These are phyloP conservation scores for Brachyptera putata DNA, from an alignment of 2,888 invertebrate species.

Conservation along the genomic window DNA sequence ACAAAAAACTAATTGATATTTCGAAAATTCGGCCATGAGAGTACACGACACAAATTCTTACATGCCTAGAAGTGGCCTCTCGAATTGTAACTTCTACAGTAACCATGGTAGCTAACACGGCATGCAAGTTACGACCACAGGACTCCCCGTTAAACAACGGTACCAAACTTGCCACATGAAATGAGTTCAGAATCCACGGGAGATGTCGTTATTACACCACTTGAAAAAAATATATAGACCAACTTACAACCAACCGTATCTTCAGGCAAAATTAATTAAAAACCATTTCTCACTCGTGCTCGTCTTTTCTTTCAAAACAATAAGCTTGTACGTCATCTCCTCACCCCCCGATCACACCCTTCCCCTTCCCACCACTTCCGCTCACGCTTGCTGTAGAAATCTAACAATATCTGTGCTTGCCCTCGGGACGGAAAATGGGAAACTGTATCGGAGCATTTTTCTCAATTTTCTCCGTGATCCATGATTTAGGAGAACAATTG, in stretches of 20 bases:
- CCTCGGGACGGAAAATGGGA: not conserved
- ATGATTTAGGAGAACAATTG: constrained; percentile 10
- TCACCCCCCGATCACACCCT: not conserved
- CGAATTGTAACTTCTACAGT: too few relatives aligned
- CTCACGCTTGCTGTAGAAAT: too few relatives aligned
- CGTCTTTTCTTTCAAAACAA: constrained; percentile 16
- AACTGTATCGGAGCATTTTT: constrained; percentile 5
- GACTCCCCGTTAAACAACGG: too few relatives aligned
- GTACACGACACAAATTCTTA: too few relatives aligned
- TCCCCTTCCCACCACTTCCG: too few relatives aligned
- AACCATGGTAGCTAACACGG: too few relatives aligned
- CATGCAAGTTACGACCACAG: too few relatives aligned
- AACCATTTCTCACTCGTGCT: constrained; percentile 19
- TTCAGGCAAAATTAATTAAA: constrained; percentile 17
- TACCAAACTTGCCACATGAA: not conserved
- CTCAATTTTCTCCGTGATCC: not conserved
- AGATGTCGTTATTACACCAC: constrained; percentile 7
- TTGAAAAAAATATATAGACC: constrained; percentile 4
- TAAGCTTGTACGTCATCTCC: not conserved
- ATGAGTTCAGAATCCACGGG: constrained; percentile 7
- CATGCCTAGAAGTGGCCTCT: too few relatives aligned
- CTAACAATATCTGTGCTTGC: too few relatives aligned
- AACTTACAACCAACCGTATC: constrained; percentile 19
- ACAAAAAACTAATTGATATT: too few relatives aligned
- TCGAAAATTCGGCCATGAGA: too few relatives aligned